Conservation (phyloP, 2,797 vertebrate genomes). For the Hapalemur alaotrensis region DNA sequence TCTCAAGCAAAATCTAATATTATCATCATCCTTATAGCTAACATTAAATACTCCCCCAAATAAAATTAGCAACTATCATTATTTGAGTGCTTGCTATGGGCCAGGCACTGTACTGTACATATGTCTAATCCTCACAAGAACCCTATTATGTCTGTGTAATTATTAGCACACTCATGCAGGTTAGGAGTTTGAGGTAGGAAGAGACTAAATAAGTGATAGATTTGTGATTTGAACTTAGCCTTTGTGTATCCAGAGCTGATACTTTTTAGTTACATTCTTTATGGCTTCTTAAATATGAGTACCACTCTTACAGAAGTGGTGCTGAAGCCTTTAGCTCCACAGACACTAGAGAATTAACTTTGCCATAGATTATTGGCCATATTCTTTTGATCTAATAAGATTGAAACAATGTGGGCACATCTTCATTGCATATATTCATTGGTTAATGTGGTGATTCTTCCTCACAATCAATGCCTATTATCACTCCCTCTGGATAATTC, state of each 20-base stretch:
- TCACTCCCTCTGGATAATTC: neutral
- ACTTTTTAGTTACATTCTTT: neutral
- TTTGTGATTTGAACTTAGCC: neutral
- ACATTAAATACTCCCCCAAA: neutral
- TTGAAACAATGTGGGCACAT: neutral
- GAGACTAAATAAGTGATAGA: neutral
- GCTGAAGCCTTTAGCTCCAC: neutral
- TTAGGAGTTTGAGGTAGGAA: neutral
- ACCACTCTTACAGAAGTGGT: neutral
- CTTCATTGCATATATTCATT: neutral
- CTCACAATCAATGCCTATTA: neutral
- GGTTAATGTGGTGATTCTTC: neutral
- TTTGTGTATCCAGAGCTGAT: neutral
- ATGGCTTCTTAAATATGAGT: neutral
- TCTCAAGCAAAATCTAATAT: neutral
- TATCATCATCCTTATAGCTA: neutral
- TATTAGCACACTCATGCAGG: neutral
- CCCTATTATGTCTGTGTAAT: neutral
- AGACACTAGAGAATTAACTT: neutral
- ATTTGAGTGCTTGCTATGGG: neutral
- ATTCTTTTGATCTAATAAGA: neutral
- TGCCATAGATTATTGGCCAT: neutral
- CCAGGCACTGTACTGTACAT: neutral
- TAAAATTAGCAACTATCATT: constrained; percentile 1
- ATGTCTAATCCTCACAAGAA: neutral